Evolutionary conservation across 2,113 vertebrate genomes (phyloP).

Genomic region (Phrynosoma platyrhinos): DNA sequence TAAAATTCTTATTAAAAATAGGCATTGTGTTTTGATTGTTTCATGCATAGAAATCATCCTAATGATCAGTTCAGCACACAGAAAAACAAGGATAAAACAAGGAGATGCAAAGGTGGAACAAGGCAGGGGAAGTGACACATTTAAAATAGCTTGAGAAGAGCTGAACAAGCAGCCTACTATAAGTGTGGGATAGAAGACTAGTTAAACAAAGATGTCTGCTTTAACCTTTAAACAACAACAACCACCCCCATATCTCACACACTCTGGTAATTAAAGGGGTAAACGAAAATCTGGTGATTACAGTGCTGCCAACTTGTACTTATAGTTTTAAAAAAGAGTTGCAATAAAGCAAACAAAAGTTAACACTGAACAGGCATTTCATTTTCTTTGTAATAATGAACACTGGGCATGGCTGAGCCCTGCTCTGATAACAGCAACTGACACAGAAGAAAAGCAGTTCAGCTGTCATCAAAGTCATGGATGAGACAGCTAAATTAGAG

Average conservation of each 20-base stretch:
- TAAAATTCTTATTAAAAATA: background rate
- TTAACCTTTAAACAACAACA: background rate
- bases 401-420: background rate
- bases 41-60: background rate
- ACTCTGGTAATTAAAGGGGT: conserved; percentile 8
- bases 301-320: conserved; percentile 7
- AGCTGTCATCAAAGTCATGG: background rate
- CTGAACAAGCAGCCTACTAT: background rate
- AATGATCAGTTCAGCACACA: background rate
- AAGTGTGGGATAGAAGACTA: background rate
- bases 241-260: background rate
- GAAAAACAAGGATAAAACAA: background rate
- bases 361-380: conserved; percentile 6
- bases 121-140: background rate
- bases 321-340: background rate
- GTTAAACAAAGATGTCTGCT: background rate
- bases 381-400: background rate
- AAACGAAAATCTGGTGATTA: conserved; percentile 16
- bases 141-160: background rate
- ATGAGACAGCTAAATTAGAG: background rate
- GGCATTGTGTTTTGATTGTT: background rate
- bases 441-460: background rate
- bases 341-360: background rate
- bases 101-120: too few species aligned
- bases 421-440: background rate